Evolutionary conservation across 2,797 vertebrate species (phyloP), one percentile per base, ranked within the genome.

Genomic region (Anguilla marmorata): DNA sequence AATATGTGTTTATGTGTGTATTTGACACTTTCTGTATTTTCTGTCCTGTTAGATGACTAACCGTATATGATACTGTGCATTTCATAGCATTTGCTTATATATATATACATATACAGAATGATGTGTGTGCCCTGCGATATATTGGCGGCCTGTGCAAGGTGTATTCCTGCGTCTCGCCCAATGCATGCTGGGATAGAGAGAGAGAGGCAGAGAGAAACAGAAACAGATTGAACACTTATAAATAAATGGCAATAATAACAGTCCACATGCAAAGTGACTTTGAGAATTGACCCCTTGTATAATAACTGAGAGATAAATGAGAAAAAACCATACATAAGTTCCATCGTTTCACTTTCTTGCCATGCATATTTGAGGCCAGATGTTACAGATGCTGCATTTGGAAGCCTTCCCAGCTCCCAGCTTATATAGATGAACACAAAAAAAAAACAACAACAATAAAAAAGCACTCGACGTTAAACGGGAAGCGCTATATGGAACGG

Each of bases 371-470:
- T 30, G 5, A 74, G 85, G 79, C 84, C 86, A 88, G 85, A 88
- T 74, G 87, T 76, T 66, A 45, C 37, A 37, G 37, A 60, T 24
- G 84, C 16, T 33, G 16, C 74, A 84, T 66, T 56, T 86, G 88
- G 80, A 88, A 84, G 85, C 84, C 37, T 86, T 84, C 86, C 86
- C 86, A 85, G 86, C 63, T 48, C 63, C 21, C 33, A 7, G 27
- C 3, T 72, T 52, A 66, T 48, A 83, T 16, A 88, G n/a, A 82
- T 37, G 27, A 50, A 86, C 37, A 30, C 33, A 37, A 76, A 50
- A 69, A 56, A 33, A 50, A 74, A 58, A 33, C 30, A 48, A 21
- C 79, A n/a, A 50, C 79, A 82, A 37, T 41, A 54, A 58, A 54
- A 85, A 66, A 66, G 33, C 33, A 85, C 83, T 85, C 11, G 33